These are phyloP conservation scores for Chrysotoxum bicinctum DNA, from an alignment of 2,888 invertebrate species.

Conservation along the genomic window DNA sequence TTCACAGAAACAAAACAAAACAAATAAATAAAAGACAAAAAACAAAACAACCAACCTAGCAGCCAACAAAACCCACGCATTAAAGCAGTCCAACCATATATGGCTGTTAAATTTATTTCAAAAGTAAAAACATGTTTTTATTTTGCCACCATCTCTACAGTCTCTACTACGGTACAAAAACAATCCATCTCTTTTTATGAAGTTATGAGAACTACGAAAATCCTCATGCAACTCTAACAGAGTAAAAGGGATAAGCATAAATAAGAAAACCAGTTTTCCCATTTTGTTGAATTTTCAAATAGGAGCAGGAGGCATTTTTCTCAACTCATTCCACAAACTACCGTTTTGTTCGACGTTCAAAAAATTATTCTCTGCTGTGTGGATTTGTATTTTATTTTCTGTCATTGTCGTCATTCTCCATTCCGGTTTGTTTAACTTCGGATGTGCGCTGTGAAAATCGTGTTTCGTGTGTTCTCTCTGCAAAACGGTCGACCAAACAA, in stretches of 20 bases:
- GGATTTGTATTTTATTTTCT: background rate
- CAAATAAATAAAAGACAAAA: conserved; percentile 49
- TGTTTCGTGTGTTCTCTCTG: conserved; percentile 37
- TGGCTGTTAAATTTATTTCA: background rate
- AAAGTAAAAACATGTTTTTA: conserved; percentile 58
- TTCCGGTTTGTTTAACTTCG: conserved; percentile 65
- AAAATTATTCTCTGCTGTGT: conserved; percentile 21
- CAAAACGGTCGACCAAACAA: conserved; percentile 36
- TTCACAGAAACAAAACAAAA: background rate
- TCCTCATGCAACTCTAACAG: background rate
- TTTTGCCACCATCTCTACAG: background rate
- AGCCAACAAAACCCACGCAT: conserved; percentile 51
- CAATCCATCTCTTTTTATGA: conserved; percentile 1
- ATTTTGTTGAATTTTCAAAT: background rate
- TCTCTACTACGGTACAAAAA: too few relatives aligned
- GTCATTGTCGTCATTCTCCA: conserved; percentile 54
- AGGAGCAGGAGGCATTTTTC: conserved; percentile 20
- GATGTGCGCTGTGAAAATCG: conserved; percentile 20
- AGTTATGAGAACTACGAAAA: conserved; percentile 25
- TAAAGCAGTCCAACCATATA: conserved; percentile 55
- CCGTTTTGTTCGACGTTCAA: conserved; percentile 28
- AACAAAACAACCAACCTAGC: conserved; percentile 26
- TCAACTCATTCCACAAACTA: conserved; percentile 49
- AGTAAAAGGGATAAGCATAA: conserved; percentile 15
- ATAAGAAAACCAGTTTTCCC: conserved; percentile 44